Evolutionary conservation across 2,888 invertebrate genomes (phyloP).

Genomic region (Anthrax anthrax): DNA sequence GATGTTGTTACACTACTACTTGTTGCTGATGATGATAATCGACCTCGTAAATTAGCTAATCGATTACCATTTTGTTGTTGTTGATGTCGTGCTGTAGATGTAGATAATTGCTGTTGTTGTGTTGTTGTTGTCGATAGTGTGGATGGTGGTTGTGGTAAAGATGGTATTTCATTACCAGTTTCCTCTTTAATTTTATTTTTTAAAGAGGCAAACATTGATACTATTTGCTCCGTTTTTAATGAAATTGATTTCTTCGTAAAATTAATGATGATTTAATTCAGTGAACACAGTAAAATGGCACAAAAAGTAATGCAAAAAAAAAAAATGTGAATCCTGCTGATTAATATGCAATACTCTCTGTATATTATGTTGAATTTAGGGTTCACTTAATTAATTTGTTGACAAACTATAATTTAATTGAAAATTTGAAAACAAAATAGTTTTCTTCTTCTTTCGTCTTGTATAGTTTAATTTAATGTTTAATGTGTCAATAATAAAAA

Average conservation of each 20-base stretch:
- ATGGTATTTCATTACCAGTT: slow-evolving; percentile 63
- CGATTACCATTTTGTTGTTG: slow-evolving; percentile 15
- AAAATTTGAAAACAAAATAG: too few species aligned
- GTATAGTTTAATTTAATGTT: too few species aligned
- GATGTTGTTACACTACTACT: slow-evolving; percentile 26
- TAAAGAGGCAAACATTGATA: slow-evolving; percentile 65
- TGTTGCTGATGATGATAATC: slow-evolving; percentile 21
- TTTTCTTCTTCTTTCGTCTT: too few species aligned
- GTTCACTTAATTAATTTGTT: too few species aligned
- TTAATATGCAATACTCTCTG: too few species aligned
- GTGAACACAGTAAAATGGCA: too few species aligned
- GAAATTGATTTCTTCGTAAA: background rate
- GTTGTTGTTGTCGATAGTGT: slow-evolving; percentile 8
- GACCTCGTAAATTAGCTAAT: slow-evolving; percentile 8
- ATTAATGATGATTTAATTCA: background rate
- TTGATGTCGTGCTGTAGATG: slow-evolving; percentile 14
- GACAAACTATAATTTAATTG: too few species aligned
- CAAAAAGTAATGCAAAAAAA: too few species aligned
- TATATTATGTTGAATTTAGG: too few species aligned
- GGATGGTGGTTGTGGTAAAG: slow-evolving; percentile 1
- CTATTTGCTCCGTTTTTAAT: background rate
- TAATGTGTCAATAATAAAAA: too few species aligned
- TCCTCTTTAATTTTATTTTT: slow-evolving; percentile 84
- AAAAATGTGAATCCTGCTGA: too few species aligned
- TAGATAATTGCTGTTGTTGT: background rate